A percentile compares a stretch with the other conserved stretches of the same genome.
phyloP scores from a whole-genome alignment of 2,888 invertebrate genomes.

The Drosophila pseudotakahashii region DNA sequence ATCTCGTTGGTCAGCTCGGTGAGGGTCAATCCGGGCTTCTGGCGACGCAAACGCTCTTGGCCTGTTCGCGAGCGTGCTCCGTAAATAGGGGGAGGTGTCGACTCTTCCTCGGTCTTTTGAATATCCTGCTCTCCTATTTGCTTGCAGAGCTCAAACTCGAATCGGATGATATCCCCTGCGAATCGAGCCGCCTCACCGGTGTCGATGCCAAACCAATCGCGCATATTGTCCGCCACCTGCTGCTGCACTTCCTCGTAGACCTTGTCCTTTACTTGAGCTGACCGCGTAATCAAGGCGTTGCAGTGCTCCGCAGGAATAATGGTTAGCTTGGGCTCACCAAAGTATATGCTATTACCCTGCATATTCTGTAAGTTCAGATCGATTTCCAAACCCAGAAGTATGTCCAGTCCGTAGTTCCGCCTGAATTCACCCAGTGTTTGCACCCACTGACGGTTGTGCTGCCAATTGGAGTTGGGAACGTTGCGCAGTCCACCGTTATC shows the following conservation, averaged over 20 bases:
- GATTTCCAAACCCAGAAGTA: slow-evolving; percentile 78
- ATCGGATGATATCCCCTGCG: slow-evolving; percentile 76
- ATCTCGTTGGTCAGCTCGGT: slow-evolving; percentile 57
- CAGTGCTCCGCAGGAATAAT: slow-evolving; percentile 74
- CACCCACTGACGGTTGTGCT: slow-evolving; percentile 73
- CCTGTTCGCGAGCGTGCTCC: slow-evolving; percentile 52
- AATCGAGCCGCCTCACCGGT: slow-evolving; percentile 65
- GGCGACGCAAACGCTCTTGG: slow-evolving; percentile 61
- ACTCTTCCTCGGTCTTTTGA: slow-evolving; percentile 10
- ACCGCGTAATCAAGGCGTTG: slow-evolving; percentile 53
- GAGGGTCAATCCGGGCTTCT: slow-evolving; percentile 46
- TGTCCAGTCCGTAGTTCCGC: slow-evolving; percentile 76
- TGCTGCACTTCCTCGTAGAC: slow-evolving; percentile 64
- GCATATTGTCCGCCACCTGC: slow-evolving; percentile 73
- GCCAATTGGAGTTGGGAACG: slow-evolving; percentile 72
- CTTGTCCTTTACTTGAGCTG: slow-evolving; percentile 53
- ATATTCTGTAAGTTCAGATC: slow-evolving; percentile 68
- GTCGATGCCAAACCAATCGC: slow-evolving; percentile 72
- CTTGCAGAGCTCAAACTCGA: slow-evolving; percentile 80
- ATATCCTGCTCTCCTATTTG: slow-evolving; percentile 63
- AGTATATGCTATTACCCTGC: slow-evolving; percentile 70
- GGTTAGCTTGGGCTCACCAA: slow-evolving; percentile 75
- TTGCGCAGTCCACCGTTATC: slow-evolving; percentile 74
- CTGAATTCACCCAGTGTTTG: slow-evolving; percentile 70
- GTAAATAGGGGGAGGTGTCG: slow-evolving; percentile 6